Evolutionary conservation across 2,797 vertebrate genomes (phyloP).

Genomic region (Sebastes kiyomatsui): DNA sequence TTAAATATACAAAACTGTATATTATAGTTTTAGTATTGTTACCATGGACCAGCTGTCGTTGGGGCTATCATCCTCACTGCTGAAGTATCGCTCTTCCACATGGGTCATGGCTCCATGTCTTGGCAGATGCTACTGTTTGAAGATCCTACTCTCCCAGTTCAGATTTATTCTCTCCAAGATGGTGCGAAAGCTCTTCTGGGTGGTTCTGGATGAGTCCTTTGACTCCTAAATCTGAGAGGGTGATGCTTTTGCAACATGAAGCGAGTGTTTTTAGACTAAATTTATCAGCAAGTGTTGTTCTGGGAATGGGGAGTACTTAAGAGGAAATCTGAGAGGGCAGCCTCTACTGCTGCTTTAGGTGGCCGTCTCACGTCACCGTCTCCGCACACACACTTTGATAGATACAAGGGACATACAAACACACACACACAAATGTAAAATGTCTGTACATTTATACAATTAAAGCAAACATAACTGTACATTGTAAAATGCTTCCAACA

Average conservation of each 20-base stretch:
- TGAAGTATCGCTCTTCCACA: constrained; percentile 31
- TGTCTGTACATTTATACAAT: constrained; percentile 77
- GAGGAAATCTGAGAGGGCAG: constrained; percentile 72
- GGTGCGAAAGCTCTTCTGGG: background rate
- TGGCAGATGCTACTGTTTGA: background rate
- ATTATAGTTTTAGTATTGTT: constrained; percentile 48
- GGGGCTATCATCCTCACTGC: constrained; percentile 49
- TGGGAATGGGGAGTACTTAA: constrained; percentile 62
- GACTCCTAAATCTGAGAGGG: constrained; percentile 14
- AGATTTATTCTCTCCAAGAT: background rate
- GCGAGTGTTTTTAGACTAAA: constrained; percentile 62
- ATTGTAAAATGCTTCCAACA: constrained; percentile 26
- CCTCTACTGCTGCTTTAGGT: constrained; percentile 8
- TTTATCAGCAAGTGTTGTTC: constrained; percentile 64
- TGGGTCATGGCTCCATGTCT: constrained; percentile 30
- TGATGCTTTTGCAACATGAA: constrained; percentile 9
- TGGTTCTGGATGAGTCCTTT: background rate
- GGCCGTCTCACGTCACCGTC: background rate
- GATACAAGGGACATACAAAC: background rate
- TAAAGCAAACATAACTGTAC: constrained; percentile 58
- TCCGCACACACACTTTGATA: background rate
- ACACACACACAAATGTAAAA: constrained; percentile 14
- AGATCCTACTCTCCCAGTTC: background rate
- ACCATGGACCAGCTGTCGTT: constrained; percentile 80
- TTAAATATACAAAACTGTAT: background rate